Percentiles rank a stretch among this genome's conserved stretches.
Conservation (phyloP, 2,113 vertebrate species). For the Macaca nemestrina region DNA sequence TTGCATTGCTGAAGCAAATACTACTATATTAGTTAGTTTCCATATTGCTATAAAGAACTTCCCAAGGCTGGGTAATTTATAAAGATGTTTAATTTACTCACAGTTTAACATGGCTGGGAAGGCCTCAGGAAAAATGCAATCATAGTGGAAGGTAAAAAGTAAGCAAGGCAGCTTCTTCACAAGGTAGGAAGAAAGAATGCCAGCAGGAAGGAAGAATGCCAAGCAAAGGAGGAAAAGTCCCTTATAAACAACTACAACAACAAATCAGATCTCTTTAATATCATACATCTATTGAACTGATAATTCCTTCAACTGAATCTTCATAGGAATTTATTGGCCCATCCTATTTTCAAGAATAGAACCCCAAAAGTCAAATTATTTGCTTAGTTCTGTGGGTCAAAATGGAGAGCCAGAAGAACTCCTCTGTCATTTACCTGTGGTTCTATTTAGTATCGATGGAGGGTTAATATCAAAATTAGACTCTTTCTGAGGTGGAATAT, state of each 20-base stretch:
- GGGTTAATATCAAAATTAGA: neutral
- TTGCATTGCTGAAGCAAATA: conserved; percentile 7
- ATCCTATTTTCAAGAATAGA: neutral
- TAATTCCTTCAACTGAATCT: neutral
- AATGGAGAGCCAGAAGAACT: neutral
- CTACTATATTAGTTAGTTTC: neutral
- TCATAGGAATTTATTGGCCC: neutral
- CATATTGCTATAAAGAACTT: no score
- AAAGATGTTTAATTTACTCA: no score
- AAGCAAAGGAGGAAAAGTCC: no score
- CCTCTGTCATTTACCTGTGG: rapidly evolving
- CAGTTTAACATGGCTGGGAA: no score
- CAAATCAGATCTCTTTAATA: neutral
- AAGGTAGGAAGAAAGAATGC: no score
- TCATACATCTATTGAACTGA: neutral
- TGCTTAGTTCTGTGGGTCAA: neutral
- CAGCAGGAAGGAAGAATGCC: no score
- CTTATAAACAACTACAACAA: no score
- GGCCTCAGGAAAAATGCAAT: no score
- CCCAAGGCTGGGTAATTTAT: no score
- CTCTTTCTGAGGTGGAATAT: neutral
- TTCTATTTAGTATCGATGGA: neutral
- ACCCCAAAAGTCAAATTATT: neutral
- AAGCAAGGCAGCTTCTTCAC: no score
- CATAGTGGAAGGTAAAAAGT: no score